These are phyloP conservation scores for Echinops telfairi DNA, from an alignment of 2,113 vertebrate genomes.

Conservation along the genomic window DNA sequence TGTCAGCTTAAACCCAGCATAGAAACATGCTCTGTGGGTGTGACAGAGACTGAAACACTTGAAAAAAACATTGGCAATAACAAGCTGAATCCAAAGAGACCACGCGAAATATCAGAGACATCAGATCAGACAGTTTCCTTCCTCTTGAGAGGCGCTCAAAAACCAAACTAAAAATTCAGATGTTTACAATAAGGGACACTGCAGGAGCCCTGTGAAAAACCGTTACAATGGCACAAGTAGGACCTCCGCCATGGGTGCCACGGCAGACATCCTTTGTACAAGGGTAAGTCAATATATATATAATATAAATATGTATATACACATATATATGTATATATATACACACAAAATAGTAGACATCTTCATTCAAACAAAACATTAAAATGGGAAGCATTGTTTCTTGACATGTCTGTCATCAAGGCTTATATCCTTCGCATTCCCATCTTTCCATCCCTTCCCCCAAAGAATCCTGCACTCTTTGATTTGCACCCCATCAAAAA, in stretches of 20 bases:
- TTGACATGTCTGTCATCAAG: too few species aligned
- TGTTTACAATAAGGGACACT: background rate
- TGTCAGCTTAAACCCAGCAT: constrained; percentile 64
- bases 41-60: constrained; percentile 72
- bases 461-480: too few species aligned
- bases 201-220: background rate
- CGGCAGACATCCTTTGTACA: background rate
- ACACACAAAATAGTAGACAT: too few species aligned
- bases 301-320: too few species aligned
- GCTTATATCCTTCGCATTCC: too few species aligned
- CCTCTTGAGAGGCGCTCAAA: constrained; percentile 46
- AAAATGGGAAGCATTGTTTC: too few species aligned
- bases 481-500: too few species aligned
- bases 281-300: too few species aligned
- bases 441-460: too few species aligned
- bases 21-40: constrained; percentile 73
- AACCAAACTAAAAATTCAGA: constrained; percentile 36
- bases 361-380: too few species aligned
- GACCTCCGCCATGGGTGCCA: background rate
- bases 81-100: constrained; percentile 70
- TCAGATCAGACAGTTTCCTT: constrained; percentile 57
- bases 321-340: too few species aligned
- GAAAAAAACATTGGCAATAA: constrained; percentile 79
- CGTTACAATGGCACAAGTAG: background rate
- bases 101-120: constrained; percentile 59